phyloP scores from a whole-genome alignment of 2,888 invertebrate species.

The Coecobrya sp. region DNA sequence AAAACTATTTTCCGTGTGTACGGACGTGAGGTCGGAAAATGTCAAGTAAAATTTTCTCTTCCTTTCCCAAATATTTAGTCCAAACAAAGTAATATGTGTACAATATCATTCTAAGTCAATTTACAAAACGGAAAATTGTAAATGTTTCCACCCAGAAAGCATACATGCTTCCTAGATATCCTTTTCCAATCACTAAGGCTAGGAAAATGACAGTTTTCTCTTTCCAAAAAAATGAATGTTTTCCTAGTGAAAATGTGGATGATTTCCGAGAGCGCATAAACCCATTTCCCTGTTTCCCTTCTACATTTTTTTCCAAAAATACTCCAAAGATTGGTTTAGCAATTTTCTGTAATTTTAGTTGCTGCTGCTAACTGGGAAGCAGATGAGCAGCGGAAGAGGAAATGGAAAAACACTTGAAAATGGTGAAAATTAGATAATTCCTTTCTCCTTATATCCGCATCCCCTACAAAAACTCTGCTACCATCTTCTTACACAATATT shows the following conservation, averaged over 20 bases:
- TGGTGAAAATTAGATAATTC: conserved; percentile 84
- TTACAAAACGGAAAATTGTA: too few species aligned
- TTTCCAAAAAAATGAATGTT: conserved; percentile 71
- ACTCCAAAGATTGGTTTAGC: conserved; percentile 40
- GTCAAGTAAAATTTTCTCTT: too few species aligned
- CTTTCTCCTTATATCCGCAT: background rate
- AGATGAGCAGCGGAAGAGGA: conserved; percentile 64
- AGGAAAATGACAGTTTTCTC: background rate
- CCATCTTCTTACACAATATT: background rate
- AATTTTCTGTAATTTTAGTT: too few species aligned
- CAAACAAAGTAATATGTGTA: too few species aligned
- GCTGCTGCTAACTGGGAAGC: too few species aligned
- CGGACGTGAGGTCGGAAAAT: too few species aligned
- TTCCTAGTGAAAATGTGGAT: conserved; percentile 62
- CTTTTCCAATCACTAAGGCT: background rate
- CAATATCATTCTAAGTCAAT: too few species aligned
- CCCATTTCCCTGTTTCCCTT: background rate
- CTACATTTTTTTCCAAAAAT: background rate
- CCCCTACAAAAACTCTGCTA: background rate
- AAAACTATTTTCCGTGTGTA: too few species aligned
- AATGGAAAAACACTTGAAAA: conserved; percentile 84
- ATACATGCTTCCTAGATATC: too few species aligned
- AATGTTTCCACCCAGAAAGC: background rate
- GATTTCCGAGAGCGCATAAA: conserved; percentile 33
- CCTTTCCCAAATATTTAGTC: too few species aligned